Base-by-base conservation (phyloP, 2,113 vertebrate species). In the Zosterops pallidus region DNA sequence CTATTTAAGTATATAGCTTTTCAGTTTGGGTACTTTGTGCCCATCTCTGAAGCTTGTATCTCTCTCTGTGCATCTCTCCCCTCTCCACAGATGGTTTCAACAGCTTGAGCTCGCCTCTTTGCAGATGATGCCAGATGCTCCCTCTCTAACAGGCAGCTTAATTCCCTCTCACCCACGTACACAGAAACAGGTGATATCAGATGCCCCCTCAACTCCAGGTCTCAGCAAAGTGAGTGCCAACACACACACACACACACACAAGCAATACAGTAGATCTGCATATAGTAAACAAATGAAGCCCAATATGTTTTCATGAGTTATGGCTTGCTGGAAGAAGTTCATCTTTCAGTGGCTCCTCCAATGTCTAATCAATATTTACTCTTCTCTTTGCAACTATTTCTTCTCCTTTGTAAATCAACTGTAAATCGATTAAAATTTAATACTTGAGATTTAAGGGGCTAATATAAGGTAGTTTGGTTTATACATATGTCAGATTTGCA, bases 81-180 rank as follows among this genome's bases (percentile, higher is more conserved):
- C 13, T 83, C 56, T 78, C 74, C 71, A 49, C 94, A 96, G 90
- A 93, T 86, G 71, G 85, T 57, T 90, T 90, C 68, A 95, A 88
- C 95, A 95, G 88, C 88, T 96, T 94, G 94, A 88, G 56, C 35
- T 93, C 3, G 1, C 56, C n/a, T 74, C 68, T 91, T 86, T 96
- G 76, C 92, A 95, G 91, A 84, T 94, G 93, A 91, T 86, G 70
- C 74, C 93, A 96, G 94, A 62, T 95, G 93, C 74, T 89, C 42
- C 31, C 49, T 60, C 47, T 67, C 55, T 44, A 79, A 23, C 39
- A 59, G 57, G 9, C 55, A 70, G 37, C 46, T 90, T 74, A 78
- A 39, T n/a, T 91, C 65, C 37, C 39, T 68, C 31, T 85, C 28
- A 2, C 55, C 59, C 52, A 81, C 5, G 0, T 26, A 57, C 63